These are phyloP conservation scores for Bilobella aurantiaca DNA, from an alignment of 1,140 invertebrate species.

Conservation along the genomic window DNA sequence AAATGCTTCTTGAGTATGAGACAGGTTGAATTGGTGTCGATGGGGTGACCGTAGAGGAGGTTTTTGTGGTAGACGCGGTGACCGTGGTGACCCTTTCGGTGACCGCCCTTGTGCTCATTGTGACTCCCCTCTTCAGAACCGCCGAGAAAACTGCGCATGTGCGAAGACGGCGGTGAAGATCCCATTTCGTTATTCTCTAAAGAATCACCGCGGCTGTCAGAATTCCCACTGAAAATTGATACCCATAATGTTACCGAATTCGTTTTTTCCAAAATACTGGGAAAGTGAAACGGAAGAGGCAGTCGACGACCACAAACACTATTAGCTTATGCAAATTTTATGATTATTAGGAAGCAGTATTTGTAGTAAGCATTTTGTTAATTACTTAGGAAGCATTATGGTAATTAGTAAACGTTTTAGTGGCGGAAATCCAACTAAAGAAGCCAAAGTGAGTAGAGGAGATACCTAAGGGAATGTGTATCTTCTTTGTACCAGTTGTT, in stretches of 20 bases:
- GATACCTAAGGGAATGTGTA: constrained; percentile 8
- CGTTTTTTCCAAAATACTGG: neutral
- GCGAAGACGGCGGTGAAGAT: constrained; percentile 37
- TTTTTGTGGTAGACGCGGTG: constrained; percentile 31
- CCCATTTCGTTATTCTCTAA: constrained; percentile 71
- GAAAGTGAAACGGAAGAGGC: neutral
- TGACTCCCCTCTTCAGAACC: constrained; percentile 15
- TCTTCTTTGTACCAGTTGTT: constrained; percentile 91
- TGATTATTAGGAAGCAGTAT: too few relatives aligned
- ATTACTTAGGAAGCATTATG: too few relatives aligned
- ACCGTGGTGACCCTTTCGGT: neutral
- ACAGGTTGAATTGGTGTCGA: constrained; percentile 28
- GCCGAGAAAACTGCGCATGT: constrained; percentile 33
- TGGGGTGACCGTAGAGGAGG: constrained; percentile 29
- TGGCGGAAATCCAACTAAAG: too few relatives aligned
- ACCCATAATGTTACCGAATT: neutral
- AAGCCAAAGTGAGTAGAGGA: neutral
- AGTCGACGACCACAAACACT: constrained; percentile 4
- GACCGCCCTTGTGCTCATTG: constrained; percentile 27
- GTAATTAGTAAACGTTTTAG: too few relatives aligned
- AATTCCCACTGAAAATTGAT: constrained; percentile 51
- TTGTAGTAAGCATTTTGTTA: too few relatives aligned
- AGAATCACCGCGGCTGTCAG: constrained; percentile 65
- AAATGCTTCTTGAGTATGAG: constrained; percentile 35
- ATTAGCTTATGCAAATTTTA: neutral